Evolutionary conservation across 2,888 invertebrate species (phyloP), one percentile per base, ranked within the genome.

Genomic region (Nymphalis urticae): DNA sequence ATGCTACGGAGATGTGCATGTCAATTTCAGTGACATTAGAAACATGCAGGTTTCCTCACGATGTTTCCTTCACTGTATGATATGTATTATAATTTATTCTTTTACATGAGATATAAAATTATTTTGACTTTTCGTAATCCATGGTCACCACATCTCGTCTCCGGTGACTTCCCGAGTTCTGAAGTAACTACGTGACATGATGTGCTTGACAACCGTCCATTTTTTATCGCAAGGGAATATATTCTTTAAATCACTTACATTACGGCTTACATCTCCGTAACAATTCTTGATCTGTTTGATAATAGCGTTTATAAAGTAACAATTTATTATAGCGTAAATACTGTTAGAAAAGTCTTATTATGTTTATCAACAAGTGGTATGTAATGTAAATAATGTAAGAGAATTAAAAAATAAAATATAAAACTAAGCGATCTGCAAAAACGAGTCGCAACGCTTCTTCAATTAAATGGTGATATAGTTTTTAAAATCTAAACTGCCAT

Each of bases 121-220:
- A 21, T 24, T 53, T 27, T 54, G 17, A 13, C 24, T 16, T 54
- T 56, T 56, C 32, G 7, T 13, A 32, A 56, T 17, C 17, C 64
- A 70, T 81, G 74, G 77, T 72, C 75, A 77, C 79, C 72, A 67
- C 73, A 71, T 69, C 65, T 70, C 74, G 68, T 66, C 71, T 72
- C 72, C 64, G 69, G 73, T 71, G 69, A 72, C 72, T 72, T 71
- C 70, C 61, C 68, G 71, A 77, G 74, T 76, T 75, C 75, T 70
- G 62, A 70, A 71, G 74, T 68, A 71, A 71, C 63, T 74, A 75
- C 75, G 77, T 76, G 76, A 75, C 73, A 68, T 68, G 67, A 70
- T 66, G 72, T 73, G 69, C 73, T 70, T 69, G 62, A 66, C 68
- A 73, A 70, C 63, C 64, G 62, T 66, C 48, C 63, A 42, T 17